A percentile compares a stretch with the other conserved stretches of the same genome.
phyloP scores from a whole-genome alignment of 2,113 vertebrate genomes.

The Ammodytes dubius region DNA sequence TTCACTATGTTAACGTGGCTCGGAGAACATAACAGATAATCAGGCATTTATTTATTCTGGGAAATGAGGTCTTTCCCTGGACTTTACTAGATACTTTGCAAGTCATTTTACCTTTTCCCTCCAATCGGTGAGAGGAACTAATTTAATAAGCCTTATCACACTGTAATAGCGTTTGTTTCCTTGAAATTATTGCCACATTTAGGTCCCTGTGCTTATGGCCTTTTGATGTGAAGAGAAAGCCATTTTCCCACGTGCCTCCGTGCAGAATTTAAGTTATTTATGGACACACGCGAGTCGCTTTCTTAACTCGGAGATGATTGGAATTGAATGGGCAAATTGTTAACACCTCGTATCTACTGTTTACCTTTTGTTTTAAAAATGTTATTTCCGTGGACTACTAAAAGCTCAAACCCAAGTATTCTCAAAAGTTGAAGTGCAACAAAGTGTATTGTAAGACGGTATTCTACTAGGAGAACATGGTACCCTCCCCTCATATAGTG shows the following conservation, averaged over 20 bases:
- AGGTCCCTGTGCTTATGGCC: constrained; percentile 31
- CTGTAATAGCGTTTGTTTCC: constrained; percentile 49
- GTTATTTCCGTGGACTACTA: not conserved
- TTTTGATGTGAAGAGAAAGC: constrained; percentile 58
- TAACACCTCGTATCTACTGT: constrained; percentile 21
- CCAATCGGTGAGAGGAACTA: constrained; percentile 33
- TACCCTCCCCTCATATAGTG: constrained; percentile 77
- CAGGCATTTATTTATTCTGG: constrained; percentile 30
- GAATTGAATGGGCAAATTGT: constrained; percentile 49
- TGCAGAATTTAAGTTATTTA: constrained; percentile 52
- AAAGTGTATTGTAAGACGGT: constrained; percentile 27
- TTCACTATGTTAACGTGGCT: constrained; percentile 19
- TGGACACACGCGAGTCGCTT: constrained; percentile 46
- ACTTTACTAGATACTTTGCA: constrained; percentile 22
- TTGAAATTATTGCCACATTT: constrained; percentile 58
- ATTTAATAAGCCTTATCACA: constrained; percentile 61
- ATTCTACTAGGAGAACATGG: constrained; percentile 50
- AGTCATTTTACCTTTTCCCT: constrained; percentile 27
- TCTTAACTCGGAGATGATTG: constrained; percentile 43
- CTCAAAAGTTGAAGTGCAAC: constrained; percentile 63
- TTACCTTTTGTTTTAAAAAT: not conserved
- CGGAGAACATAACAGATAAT: constrained; percentile 37
- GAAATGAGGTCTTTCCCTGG: constrained; percentile 11
- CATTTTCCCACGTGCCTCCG: constrained; percentile 42
- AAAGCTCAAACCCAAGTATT: constrained; percentile 72